Base-by-base conservation (phyloP, 2,113 vertebrate species). In the Eptatretus burgeri region DNA sequence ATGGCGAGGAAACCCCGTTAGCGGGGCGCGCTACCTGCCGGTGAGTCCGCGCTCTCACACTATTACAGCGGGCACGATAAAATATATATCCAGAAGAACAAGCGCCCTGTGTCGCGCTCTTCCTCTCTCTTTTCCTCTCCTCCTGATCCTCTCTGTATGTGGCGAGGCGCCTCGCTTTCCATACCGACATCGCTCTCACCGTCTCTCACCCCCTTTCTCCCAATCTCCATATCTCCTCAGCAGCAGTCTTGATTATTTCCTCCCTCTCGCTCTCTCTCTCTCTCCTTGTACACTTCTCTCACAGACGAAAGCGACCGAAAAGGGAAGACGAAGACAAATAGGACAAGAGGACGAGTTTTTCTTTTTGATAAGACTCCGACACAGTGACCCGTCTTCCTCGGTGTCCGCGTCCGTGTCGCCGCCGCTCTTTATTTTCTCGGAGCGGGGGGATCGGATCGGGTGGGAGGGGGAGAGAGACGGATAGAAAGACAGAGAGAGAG, bases 1-100 rank as follows among this genome's bases (percentile, higher is more conserved):
- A 60, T 60, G 56, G 56, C 56, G 56, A 60, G 56, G 56, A 60
- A 60, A 60, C 56, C 56, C 56, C 56, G n/a, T 60, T n/a, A 20
- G 20, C 56, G 56, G 20, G 56, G 56, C 56, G 20, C 56, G 56
- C 56, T 60, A 60, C 56, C n/a, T 60, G 56, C n/a, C 56, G 56
- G 56, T 60, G 56, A 60, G 56, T 60, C 56, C 56, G n/a, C 20
- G n/a, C n/a, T 20, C n/a, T n/a, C 56, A 20, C n/a, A n/a, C 56
- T 20, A 20, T 41, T 41, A 41, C 27, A 41, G 27, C 27, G 27
- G 27, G 27, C 27, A 41, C 27, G 27, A 41, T 41, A 41, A 41
- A 41, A 41, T 41, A 41, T 41, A 41, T 41, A 41, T 41, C 27
- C 27, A 41, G 27, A 41, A 41, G 3, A 60, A 20, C 12, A 20